A percentile compares a stretch with the other conserved stretches of the same genome.
Evolutionary conservation across 2,888 invertebrate species (phyloP).

Genomic region (Caradrina clavipalpis): DNA sequence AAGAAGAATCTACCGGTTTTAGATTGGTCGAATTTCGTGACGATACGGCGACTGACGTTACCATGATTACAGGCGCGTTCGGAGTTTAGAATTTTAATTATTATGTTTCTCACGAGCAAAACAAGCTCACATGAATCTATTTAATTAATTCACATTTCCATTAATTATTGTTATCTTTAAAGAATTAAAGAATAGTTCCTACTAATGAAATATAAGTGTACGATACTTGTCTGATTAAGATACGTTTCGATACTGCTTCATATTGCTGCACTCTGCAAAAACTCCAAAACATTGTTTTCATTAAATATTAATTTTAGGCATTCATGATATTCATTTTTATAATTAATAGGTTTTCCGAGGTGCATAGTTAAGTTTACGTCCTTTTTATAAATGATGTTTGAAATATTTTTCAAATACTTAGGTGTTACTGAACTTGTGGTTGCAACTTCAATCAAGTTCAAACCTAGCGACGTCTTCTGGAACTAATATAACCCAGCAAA

Average conservation of each 20-base stretch:
- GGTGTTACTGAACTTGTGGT: conserved; percentile 35
- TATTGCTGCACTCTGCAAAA: no score
- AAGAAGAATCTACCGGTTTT: not conserved
- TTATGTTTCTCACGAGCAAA: not conserved
- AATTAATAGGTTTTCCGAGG: not conserved
- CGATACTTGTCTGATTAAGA: no score
- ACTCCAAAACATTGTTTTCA: no score
- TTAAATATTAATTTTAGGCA: no score
- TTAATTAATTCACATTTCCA: not conserved
- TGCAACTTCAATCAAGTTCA: conserved; percentile 44
- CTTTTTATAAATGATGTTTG: not conserved
- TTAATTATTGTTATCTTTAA: no score
- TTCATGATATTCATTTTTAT: not conserved
- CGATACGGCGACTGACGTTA: conserved; percentile 5
- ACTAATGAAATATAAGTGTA: not conserved
- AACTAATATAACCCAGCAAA: conserved; percentile 62
- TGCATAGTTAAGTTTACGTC: not conserved
- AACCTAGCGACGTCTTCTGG: conserved; percentile 45
- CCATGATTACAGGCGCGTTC: conserved; percentile 16
- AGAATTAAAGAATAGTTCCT: not conserved
- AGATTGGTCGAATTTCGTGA: conserved; percentile 25
- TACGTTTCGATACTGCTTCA: conserved; percentile 33
- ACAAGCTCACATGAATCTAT: not conserved
- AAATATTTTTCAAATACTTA: not conserved
- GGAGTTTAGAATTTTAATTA: not conserved